A percentile compares a stretch with the other conserved stretches of the same genome.
phyloP scores from a whole-genome alignment of 1,140 invertebrate species.

The Ptiloglossa arizonensis region DNA sequence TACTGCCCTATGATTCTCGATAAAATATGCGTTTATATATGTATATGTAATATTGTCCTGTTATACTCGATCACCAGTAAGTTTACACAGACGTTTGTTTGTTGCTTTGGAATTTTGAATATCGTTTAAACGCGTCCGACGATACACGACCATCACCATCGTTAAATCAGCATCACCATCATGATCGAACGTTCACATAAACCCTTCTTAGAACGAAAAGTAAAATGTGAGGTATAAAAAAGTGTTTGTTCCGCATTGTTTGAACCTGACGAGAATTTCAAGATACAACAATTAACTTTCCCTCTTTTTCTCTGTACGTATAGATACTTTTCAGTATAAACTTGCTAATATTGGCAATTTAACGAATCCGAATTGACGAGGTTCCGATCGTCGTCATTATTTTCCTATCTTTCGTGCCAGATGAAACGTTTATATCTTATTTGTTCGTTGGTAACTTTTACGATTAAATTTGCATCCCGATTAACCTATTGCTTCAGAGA shows the following conservation, averaged over 20 bases:
- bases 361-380: neutral
- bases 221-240: neutral
- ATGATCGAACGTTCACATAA: neutral
- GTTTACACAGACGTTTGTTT: conserved; percentile 46
- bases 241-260: neutral
- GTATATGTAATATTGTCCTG: conserved; percentile 74
- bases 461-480: too few species aligned
- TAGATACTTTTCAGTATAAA: too few species aligned
- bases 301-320: neutral
- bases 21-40: conserved; percentile 43
- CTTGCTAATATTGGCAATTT: too few species aligned
- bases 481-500: too few species aligned
- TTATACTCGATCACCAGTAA: conserved; percentile 70
- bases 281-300: neutral
- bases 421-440: too few species aligned
- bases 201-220: neutral
- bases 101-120: neutral
- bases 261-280: neutral
- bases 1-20: conserved; percentile 43
- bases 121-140: neutral
- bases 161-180: neutral
- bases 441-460: too few species aligned
- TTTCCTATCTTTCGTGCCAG: neutral
- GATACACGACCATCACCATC: neutral
- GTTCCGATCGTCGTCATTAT: neutral